phyloP scores from a whole-genome alignment of 2,888 invertebrate genomes.

The Epirrhoe tristata region DNA sequence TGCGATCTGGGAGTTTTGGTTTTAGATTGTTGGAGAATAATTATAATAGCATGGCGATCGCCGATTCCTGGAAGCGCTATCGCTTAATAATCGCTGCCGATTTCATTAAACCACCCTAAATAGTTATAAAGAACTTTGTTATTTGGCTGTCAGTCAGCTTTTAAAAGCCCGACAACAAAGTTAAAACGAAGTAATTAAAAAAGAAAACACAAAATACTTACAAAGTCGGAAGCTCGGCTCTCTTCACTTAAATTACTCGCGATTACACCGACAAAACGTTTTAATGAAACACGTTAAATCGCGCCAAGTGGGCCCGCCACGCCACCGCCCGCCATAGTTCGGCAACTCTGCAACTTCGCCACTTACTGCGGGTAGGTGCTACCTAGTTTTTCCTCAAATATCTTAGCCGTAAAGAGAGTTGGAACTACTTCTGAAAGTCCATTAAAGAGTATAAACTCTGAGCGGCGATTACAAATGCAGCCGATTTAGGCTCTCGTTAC shows the following conservation, averaged over 20 bases:
- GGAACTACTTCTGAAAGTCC: constrained; percentile 83
- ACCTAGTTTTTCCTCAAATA: constrained; percentile 84
- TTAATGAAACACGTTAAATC: constrained; percentile 85
- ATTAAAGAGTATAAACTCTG: constrained; percentile 83
- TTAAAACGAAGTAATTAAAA: constrained; percentile 86
- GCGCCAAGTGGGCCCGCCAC: constrained; percentile 75
- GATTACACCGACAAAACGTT: constrained; percentile 85
- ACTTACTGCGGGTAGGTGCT: constrained; percentile 77
- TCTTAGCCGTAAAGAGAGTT: constrained; percentile 84
- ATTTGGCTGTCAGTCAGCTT: constrained; percentile 85
- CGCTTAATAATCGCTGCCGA: constrained; percentile 69
- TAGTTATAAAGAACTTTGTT: constrained; percentile 83
- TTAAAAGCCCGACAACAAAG: constrained; percentile 83
- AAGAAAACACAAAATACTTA: constrained; percentile 85
- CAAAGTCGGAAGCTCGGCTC: constrained; percentile 84
- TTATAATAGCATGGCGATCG: constrained; percentile 49
- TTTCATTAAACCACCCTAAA: constrained; percentile 80
- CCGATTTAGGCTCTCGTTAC: constrained; percentile 78
- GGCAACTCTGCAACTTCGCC: constrained; percentile 78
- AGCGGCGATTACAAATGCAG: constrained; percentile 79
- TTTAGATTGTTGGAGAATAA: constrained; percentile 35
- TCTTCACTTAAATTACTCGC: constrained; percentile 85
- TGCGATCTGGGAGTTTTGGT: constrained; percentile 38
- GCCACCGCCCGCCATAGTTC: constrained; percentile 69
- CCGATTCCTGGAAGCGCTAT: constrained; percentile 64